Conservation (phyloP, 1,140 invertebrate genomes). For the Scaptomyza montana region DNA sequence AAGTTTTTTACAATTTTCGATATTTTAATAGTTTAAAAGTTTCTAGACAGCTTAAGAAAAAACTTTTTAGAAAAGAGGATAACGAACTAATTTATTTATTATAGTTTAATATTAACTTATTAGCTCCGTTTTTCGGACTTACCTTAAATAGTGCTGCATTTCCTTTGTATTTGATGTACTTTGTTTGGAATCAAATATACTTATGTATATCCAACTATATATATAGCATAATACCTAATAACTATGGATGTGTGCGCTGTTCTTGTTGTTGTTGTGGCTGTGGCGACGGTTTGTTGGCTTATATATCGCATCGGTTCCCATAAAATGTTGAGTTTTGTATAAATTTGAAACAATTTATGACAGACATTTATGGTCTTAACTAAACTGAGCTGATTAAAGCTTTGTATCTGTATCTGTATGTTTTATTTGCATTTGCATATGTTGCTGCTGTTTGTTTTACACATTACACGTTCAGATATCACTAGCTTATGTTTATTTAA, state of each 20-base stretch:
- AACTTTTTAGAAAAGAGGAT: neutral
- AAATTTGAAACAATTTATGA: conserved; percentile 41
- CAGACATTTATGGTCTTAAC: conserved; percentile 61
- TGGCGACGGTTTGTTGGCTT: conserved; percentile 44
- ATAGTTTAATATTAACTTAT: neutral
- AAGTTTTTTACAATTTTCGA: conserved; percentile 30
- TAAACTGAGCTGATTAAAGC: conserved; percentile 34
- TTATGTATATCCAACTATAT: conserved; percentile 19
- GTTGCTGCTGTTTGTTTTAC: conserved; percentile 60
- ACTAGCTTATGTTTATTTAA: conserved; percentile 74
- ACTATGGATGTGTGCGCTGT: conserved; percentile 2
- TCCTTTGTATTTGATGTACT: conserved; percentile 55
- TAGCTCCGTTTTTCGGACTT: conserved; percentile 12
- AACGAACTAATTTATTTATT: conserved; percentile 18
- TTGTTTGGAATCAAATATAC: conserved; percentile 44
- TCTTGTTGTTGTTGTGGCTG: conserved; percentile 30
- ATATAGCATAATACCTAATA: conserved; percentile 25
- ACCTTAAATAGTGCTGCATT: conserved; percentile 71
- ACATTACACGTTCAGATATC: conserved; percentile 65
- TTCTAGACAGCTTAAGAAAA: neutral
- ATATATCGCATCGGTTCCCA: conserved; percentile 39
- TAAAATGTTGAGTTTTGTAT: conserved; percentile 53
- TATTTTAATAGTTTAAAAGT: neutral
- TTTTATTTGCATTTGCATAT: conserved; percentile 43
- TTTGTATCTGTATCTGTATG: conserved; percentile 22